Evolutionary conservation across 2,888 invertebrate species (phyloP).

Genomic region (Athrips mouffetella): DNA sequence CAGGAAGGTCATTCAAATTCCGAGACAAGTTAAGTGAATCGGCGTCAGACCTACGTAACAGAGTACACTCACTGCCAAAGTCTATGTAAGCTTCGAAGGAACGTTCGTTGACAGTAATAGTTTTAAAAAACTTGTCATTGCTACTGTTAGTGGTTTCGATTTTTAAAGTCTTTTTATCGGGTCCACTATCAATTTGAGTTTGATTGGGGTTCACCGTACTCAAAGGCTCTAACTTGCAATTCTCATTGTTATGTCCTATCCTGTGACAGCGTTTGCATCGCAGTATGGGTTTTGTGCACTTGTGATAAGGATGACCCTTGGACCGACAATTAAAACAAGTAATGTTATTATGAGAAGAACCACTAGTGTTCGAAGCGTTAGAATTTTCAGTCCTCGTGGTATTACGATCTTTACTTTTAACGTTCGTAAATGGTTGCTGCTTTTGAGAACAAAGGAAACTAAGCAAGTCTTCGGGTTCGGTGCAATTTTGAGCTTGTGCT

Average conservation of each 20-base stretch:
- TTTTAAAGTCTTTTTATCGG: conserved; percentile 13
- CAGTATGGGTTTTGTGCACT: too few species aligned
- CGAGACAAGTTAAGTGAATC: conserved; percentile 8
- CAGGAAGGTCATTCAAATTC: conserved; percentile 15
- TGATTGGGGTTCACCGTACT: too few species aligned
- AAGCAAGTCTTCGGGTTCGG: conserved; percentile 24
- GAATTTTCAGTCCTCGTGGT: too few species aligned
- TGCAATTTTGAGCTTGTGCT: conserved; percentile 23
- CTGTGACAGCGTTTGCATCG: conserved; percentile 14
- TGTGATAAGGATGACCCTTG: too few species aligned
- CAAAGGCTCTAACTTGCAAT: conserved; percentile 11
- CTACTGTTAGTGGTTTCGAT: conserved; percentile 4
- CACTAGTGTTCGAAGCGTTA: too few species aligned
- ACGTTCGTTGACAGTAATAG: conserved; percentile 8
- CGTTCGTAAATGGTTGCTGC: neutral
- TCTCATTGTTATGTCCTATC: conserved; percentile 13
- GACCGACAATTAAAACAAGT: too few species aligned
- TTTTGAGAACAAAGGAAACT: conserved; percentile 18
- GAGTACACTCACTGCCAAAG: conserved; percentile 24
- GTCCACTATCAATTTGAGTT: neutral
- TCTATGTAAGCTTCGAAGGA: conserved; percentile 17
- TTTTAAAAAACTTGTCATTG: conserved; percentile 22
- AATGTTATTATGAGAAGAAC: too few species aligned
- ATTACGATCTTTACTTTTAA: too few species aligned
- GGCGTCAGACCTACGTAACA: conserved; percentile 19